Conservation (phyloP, 2,797 vertebrate species). For the Sciurus carolinensis region DNA sequence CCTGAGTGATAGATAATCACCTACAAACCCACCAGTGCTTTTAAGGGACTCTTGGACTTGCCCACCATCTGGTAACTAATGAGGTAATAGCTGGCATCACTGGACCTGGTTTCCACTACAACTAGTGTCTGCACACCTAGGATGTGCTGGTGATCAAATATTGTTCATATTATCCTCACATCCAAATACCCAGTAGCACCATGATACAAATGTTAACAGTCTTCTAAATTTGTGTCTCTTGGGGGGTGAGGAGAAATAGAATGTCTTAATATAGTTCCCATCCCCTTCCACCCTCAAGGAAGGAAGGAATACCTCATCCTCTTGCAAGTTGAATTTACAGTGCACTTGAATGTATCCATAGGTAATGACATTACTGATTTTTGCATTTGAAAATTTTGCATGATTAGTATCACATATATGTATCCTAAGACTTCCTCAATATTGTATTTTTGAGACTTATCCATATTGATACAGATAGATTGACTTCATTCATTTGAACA, state of each 20-base stretch:
- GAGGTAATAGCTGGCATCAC: not conserved
- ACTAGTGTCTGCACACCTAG: not conserved
- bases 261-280: not conserved
- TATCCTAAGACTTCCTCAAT: not conserved
- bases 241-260: not conserved
- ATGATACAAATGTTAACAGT: not conserved
- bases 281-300: not conserved
- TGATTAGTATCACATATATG: not conserved
- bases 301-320: not conserved
- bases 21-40: not conserved
- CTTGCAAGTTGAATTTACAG: not conserved
- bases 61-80: not conserved
- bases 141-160: not conserved
- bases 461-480: not conserved
- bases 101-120: not conserved
- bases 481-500: conserved; percentile 28
- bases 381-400: not conserved
- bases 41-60: not conserved
- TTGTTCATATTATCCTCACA: not conserved
- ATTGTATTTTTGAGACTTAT: not conserved
- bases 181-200: not conserved
- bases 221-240: not conserved
- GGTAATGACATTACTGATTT: not conserved
- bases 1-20: not conserved
- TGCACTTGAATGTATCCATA: not conserved